These are phyloP conservation scores for Hyperopisus bebe DNA, from an alignment of 2,113 vertebrate genomes.

Conservation along the genomic window DNA sequence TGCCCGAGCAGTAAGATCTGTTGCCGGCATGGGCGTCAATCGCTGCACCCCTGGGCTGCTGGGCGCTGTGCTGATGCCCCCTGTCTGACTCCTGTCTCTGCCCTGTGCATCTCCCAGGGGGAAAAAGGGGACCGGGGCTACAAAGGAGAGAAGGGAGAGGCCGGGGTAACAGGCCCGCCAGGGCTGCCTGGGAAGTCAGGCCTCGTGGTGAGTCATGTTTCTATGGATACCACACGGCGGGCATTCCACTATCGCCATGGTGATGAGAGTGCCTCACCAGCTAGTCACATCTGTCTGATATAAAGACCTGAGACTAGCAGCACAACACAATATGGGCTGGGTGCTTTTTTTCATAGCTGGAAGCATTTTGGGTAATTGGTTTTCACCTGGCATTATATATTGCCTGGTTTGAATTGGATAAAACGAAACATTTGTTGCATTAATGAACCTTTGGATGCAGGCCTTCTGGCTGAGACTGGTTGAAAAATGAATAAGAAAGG, in stretches of 20 bases:
- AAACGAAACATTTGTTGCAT: constrained; percentile 21
- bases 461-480: constrained; percentile 13
- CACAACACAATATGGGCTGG: neutral
- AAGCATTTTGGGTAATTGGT: neutral
- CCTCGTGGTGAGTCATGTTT: constrained; percentile 61
- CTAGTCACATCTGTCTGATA: neutral
- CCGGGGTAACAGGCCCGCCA: constrained; percentile 57
- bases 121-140: constrained; percentile 58
- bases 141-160: constrained; percentile 67
- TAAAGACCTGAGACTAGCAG: neutral
- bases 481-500: constrained; percentile 17
- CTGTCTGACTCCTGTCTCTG: constrained; percentile 12
- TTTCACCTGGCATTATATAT: constrained; percentile 8
- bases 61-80: neutral
- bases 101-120: constrained; percentile 49
- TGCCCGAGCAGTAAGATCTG: neutral
- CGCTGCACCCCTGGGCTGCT: neutral
- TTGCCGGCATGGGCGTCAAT: neutral
- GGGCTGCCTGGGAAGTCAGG: constrained; percentile 74
- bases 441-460: constrained; percentile 16
- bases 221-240: neutral
- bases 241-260: neutral
- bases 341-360: neutral
- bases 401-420: constrained; percentile 17
- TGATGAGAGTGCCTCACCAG: neutral